Evolutionary conservation across 2,113 vertebrate genomes (phyloP), one percentile per base, ranked within the genome.

Genomic region (Protobothrops flavoviridis): DNA sequence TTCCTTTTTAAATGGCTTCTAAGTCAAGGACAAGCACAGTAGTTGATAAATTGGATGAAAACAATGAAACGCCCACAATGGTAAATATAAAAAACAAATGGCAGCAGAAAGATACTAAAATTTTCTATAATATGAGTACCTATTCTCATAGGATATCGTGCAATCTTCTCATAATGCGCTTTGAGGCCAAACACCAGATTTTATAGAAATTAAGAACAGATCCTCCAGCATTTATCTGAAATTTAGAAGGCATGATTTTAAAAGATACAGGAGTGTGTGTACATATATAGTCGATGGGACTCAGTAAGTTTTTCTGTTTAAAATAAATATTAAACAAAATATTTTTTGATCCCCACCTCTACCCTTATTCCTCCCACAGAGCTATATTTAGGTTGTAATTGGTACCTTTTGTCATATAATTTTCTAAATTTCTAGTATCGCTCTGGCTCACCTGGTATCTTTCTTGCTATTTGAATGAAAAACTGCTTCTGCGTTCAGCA

Each of bases 391-490:
- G 29, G 15, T 85, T 93, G 26, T 74, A 91, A 29, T 95, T 95
- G 86, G 1, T 94, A 93, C 17, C 90, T 94, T 39, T 48, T 91
- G 56, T 91, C 85, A 92, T 52, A 52, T 74, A 87, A 69, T 94
- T 93, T 69, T 95, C 69, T 94, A 86, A 94, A 94, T 92, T 81
- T 21, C 50, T n/a, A 94, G n/a, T 39, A 9, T 20, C 59, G 48
- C 12, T 93, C 59, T 95, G 88, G 93, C 33, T 91, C 92, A 61
- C 21, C 90, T 91, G 59, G 15, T 94, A 94, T 87, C 88, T 89
- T 93, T 89, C 94, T 96, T 92, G 48, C 59, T 0, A 5, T 69
- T 45, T 91, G 91, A 94, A 94, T 90, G 0, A 93, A 93, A 96
- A 91, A 39, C 5, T 56, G 43, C 1, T 95, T 53, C 43, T 92